These are phyloP conservation scores for Scytalopus superciliaris DNA, from an alignment of 2,113 vertebrate species.

Conservation along the genomic window DNA sequence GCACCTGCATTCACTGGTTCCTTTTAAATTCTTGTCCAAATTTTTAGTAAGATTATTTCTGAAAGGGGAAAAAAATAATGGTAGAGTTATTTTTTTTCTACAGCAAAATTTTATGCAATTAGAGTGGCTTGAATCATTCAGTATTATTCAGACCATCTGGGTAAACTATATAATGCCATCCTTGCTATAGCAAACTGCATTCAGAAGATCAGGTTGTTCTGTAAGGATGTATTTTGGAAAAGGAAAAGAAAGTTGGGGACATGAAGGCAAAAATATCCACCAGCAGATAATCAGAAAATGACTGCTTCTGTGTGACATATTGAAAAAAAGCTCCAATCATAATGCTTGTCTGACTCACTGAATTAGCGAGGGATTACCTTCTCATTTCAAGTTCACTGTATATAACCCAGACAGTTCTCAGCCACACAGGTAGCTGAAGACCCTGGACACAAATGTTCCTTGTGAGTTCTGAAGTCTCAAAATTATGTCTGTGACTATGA, in stretches of 20 bases:
- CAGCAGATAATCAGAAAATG: neutral
- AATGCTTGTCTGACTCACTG: neutral
- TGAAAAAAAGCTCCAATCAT: neutral
- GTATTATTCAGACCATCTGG: slow-evolving; percentile 13
- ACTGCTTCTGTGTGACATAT: neutral
- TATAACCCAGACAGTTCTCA: neutral
- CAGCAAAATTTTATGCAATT: neutral
- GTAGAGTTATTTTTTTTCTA: no score
- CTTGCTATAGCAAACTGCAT: neutral
- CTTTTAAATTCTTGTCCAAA: neutral
- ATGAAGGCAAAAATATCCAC: neutral
- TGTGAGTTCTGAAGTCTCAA: neutral
- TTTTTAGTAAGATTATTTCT: neutral
- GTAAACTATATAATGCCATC: neutral
- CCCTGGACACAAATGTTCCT: neutral
- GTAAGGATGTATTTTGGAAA: neutral
- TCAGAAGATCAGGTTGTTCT: neutral
- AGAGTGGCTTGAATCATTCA: neutral
- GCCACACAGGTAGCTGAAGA: neutral
- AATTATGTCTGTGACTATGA: neutral
- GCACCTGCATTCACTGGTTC: neutral
- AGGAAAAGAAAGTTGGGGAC: neutral
- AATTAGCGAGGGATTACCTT: neutral
- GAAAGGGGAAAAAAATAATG: neutral
- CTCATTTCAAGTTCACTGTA: neutral